These are phyloP conservation scores for Sigmodon hispidus DNA, from an alignment of 2,113 vertebrate genomes.

Conservation along the genomic window DNA sequence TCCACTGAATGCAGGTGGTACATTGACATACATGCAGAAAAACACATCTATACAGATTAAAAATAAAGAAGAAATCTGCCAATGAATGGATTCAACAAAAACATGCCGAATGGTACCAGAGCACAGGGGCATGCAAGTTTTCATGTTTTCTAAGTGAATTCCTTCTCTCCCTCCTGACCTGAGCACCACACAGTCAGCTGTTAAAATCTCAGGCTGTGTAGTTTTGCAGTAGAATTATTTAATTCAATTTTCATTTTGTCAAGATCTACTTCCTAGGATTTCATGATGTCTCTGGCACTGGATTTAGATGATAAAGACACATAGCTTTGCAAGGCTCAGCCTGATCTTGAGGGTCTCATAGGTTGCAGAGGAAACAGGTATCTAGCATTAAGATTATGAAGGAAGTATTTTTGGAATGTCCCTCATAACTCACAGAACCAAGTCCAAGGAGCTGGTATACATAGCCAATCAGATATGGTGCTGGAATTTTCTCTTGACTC, in stretches of 20 bases:
- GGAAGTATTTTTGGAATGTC: not conserved
- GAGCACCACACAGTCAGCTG: not conserved
- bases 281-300: not conserved
- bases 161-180: not conserved
- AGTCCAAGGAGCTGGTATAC: not conserved
- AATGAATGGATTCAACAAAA: not conserved
- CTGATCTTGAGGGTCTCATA: not conserved
- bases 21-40: no score
- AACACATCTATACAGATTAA: not conserved
- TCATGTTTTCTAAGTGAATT: not conserved
- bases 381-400: not conserved
- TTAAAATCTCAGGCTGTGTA: not conserved
- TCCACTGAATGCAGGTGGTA: not conserved
- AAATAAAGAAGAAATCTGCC: not conserved
- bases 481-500: not conserved
- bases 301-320: not conserved
- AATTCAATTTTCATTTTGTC: not conserved
- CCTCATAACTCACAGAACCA: not conserved
- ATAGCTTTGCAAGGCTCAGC: not conserved
- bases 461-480: not conserved
- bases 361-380: not conserved
- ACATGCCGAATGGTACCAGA: not conserved
- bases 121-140: not conserved
- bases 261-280: not conserved
- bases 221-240: not conserved